Evolutionary conservation across 53 echinoderm and acorn worm species (phyloP).

Genomic region (Pentamera pediparva): DNA sequence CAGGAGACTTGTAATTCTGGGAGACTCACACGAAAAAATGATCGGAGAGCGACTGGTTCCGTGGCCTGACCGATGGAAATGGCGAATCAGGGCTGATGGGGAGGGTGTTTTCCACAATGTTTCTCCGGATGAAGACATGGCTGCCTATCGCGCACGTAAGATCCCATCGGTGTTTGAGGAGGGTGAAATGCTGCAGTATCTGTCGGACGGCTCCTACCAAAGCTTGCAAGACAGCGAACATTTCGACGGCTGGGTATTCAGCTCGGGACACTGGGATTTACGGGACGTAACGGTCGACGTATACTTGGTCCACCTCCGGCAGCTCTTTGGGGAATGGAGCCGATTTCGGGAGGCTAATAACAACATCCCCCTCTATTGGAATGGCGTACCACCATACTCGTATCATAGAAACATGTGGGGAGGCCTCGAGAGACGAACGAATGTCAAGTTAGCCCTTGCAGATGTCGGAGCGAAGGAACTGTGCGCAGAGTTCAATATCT

Average conservation of each 20-base stretch:
- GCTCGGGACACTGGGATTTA: slow-evolving; percentile 24
- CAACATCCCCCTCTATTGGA: not conserved
- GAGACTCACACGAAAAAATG: not conserved
- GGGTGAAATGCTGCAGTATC: not conserved
- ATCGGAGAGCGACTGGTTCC: not conserved
- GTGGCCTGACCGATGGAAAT: not conserved
- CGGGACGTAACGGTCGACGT: not conserved
- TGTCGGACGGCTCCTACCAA: not conserved
- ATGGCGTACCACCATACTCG: slow-evolving; percentile 8
- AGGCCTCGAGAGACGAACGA: slow-evolving; percentile 3
- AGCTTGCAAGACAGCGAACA: not conserved
- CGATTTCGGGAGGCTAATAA: not conserved
- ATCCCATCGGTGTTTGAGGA: not conserved
- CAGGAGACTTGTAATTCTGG: not conserved
- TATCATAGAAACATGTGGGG: not conserved
- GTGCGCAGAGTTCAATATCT: not conserved
- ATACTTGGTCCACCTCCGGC: not conserved
- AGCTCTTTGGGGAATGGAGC: not conserved
- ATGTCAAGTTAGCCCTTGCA: slow-evolving; percentile 8
- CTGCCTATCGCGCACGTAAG: not conserved
- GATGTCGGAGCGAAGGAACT: not conserved
- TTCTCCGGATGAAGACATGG: not conserved
- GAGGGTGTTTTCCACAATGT: not conserved
- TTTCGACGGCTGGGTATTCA: slow-evolving; percentile 7
- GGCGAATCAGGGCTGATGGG: not conserved